Percentiles rank a stretch among this genome's conserved stretches.
Conservation (phyloP, 2,113 vertebrate genomes). For the Carassius auratus region DNA sequence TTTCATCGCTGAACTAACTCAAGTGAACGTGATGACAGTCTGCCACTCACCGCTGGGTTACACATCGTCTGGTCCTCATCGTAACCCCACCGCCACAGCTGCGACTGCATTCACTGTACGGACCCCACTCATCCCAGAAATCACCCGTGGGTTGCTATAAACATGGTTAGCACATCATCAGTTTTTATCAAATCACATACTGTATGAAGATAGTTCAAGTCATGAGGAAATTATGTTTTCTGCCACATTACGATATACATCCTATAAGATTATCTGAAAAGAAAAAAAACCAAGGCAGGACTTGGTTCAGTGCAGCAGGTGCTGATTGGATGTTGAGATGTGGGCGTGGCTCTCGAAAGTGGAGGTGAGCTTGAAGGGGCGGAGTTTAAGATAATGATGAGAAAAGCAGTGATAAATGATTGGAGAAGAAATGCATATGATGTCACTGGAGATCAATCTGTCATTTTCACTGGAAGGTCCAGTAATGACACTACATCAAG, state of each 20-base stretch:
- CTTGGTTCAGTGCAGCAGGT: background rate
- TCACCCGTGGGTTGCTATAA: slow-evolving; percentile 70
- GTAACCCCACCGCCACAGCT: slow-evolving; percentile 89
- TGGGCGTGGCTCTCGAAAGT: background rate
- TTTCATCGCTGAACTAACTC: background rate
- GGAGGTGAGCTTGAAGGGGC: too few species aligned
- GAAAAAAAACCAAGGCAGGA: background rate
- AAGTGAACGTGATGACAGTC: background rate
- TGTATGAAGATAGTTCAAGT: background rate
- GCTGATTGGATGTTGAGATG: background rate
- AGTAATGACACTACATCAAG: too few species aligned
- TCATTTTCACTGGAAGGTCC: too few species aligned
- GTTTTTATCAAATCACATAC: background rate
- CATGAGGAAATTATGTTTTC: background rate
- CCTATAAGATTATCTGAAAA: background rate
- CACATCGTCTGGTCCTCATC: slow-evolving; percentile 80
- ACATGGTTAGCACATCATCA: background rate
- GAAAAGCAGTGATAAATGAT: too few species aligned
- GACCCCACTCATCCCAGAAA: slow-evolving; percentile 86
- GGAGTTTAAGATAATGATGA: too few species aligned
- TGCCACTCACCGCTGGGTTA: slow-evolving; percentile 81
- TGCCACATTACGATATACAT: background rate
- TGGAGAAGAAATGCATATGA: too few species aligned
- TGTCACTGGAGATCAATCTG: too few species aligned
- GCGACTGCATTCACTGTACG: slow-evolving; percentile 87